A percentile compares a stretch with the other conserved stretches of the same genome.
Conservation (phyloP, 92 coral and sea anemone species). For the Meandrina meandrites region DNA sequence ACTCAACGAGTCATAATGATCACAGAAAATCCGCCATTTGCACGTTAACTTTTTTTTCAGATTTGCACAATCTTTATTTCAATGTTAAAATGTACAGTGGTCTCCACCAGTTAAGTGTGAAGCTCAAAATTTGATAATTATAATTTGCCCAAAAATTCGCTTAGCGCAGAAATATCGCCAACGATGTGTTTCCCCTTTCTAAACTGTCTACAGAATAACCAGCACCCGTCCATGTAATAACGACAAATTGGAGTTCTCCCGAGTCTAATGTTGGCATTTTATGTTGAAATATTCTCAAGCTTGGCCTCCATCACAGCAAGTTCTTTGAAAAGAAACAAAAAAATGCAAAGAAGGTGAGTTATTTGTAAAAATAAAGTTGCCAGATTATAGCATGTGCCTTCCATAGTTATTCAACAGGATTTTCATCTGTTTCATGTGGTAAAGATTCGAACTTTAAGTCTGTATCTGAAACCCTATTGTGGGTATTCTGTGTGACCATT, state of each 20-base stretch:
- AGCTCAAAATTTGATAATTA: neutral
- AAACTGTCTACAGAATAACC: neutral
- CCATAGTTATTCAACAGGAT: neutral
- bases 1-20: neutral
- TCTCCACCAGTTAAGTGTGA: neutral
- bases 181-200: neutral
- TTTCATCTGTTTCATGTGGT: too few species aligned
- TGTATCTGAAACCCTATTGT: too few species aligned
- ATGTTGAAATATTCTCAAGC: neutral
- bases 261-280: neutral
- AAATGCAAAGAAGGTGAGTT: neutral
- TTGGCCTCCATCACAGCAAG: neutral
- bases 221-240: too few species aligned
- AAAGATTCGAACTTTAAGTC: too few species aligned
- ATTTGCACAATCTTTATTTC: neutral
- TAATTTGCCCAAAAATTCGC: neutral
- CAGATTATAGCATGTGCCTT: too few species aligned
- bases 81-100: neutral
- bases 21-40: neutral
- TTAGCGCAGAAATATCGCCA: neutral
- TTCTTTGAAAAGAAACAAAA: slow-evolving; percentile 4
- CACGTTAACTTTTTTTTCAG: neutral
- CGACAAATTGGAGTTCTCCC: too few species aligned
- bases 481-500: too few species aligned
- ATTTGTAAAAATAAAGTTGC: neutral